Percentiles rank a stretch among this genome's conserved stretches.
Evolutionary conservation across 2,113 vertebrate species (phyloP).

Genomic region (Neotoma lepida): DNA sequence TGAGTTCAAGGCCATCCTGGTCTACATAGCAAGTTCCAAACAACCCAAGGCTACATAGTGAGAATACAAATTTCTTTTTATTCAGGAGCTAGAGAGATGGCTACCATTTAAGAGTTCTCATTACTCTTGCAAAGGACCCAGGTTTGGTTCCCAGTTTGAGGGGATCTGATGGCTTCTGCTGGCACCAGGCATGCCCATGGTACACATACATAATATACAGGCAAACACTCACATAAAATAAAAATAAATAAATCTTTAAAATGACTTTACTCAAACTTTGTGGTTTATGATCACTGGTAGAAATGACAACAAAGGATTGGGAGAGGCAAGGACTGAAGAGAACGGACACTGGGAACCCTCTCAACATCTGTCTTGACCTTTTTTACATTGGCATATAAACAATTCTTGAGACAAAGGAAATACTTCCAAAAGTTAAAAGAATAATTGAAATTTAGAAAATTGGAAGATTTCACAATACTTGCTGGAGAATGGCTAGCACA

Average conservation of each 20-base stretch:
- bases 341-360: background rate
- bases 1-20: background rate
- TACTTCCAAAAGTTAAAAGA: constrained; percentile 27
- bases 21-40: background rate
- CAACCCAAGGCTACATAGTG: background rate
- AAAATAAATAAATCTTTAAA: background rate
- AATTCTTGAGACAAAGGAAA: constrained; percentile 24
- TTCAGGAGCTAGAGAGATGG: background rate
- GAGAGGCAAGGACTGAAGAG: background rate
- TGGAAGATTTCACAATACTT: background rate
- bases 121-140: background rate
- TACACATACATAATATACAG: background rate
- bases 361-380: constrained; percentile 8
- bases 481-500: constrained; percentile 17
- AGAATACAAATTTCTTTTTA: background rate
- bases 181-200: background rate
- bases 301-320: background rate
- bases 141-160: background rate
- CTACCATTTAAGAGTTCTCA: background rate
- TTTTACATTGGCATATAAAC: constrained; percentile 21
- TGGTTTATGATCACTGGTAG: constrained; percentile 13
- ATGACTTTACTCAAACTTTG: background rate
- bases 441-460: constrained; percentile 30
- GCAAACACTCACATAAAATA: background rate
- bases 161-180: background rate